These are phyloP conservation scores for Uria lomvia DNA, from an alignment of 2,113 vertebrate genomes.

Conservation along the genomic window DNA sequence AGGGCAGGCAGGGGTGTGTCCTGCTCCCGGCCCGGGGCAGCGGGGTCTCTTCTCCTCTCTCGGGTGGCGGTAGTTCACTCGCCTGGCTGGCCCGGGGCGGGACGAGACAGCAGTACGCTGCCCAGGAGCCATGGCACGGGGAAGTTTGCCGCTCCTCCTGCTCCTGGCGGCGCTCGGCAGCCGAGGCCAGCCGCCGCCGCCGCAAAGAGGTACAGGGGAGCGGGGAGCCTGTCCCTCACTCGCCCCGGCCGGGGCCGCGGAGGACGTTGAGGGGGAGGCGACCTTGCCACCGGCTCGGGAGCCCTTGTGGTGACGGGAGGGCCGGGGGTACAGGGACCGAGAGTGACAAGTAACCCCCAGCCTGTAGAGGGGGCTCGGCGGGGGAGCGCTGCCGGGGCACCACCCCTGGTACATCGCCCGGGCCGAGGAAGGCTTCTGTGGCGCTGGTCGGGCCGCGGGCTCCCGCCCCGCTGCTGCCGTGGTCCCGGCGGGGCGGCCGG, in stretches of 20 bases:
- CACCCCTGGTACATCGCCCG: background rate
- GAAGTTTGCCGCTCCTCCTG: background rate
- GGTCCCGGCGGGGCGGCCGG: background rate
- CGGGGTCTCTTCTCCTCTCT: background rate
- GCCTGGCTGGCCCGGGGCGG: background rate
- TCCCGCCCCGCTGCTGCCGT: too few species aligned
- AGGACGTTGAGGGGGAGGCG: background rate
- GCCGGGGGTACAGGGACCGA: background rate
- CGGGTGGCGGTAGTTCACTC: background rate
- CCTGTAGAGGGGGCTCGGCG: background rate
- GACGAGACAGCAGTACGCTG: background rate
- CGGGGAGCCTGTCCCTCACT: background rate
- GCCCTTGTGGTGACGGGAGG: background rate
- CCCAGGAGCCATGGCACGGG: background rate
- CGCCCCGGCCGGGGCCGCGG: background rate
- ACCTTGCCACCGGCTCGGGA: background rate
- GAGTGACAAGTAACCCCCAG: background rate
- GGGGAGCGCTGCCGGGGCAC: background rate
- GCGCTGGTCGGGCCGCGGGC: background rate
- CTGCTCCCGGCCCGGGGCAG: background rate
- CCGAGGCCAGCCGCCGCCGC: constrained; percentile 3
- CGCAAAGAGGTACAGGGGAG: constrained; percentile 56
- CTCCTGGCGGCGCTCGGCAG: constrained; percentile 25
- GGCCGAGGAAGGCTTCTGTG: background rate
- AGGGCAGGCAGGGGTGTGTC: constrained; percentile 5